Evolutionary conservation across 2,888 invertebrate genomes (phyloP).

Genomic region (Smittia sp.): DNA sequence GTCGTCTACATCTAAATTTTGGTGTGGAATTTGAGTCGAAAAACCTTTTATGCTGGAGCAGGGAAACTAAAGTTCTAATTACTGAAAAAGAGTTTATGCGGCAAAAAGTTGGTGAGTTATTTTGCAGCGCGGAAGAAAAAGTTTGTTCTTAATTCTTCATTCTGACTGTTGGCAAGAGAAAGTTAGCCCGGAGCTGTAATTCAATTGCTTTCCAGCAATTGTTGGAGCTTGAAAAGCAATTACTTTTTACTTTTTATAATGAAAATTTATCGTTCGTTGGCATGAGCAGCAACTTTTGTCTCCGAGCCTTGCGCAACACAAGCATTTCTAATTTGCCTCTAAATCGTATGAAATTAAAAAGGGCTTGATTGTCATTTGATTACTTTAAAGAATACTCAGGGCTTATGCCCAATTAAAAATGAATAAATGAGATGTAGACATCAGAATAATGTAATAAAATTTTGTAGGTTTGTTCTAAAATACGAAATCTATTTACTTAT

Average conservation of each 20-base stretch:
- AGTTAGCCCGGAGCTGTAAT: slow-evolving; percentile 29
- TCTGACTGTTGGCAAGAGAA: neutral
- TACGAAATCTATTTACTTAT: too few relatives aligned
- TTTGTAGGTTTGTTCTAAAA: too few relatives aligned
- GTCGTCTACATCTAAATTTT: neutral
- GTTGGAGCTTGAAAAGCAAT: slow-evolving; percentile 36
- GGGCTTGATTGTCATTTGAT: slow-evolving; percentile 27
- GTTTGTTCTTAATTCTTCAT: slow-evolving; percentile 31
- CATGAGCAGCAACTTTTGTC: neutral
- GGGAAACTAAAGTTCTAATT: slow-evolving; percentile 1
- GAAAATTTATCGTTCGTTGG: slow-evolving; percentile 40
- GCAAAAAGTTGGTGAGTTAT: slow-evolving; percentile 19
- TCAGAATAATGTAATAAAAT: too few relatives aligned
- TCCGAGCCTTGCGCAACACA: neutral
- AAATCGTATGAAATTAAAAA: neutral
- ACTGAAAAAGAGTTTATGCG: neutral
- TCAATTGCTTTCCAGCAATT: slow-evolving; percentile 36
- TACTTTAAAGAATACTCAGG: slow-evolving; percentile 1
- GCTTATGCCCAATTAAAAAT: slow-evolving; percentile 16
- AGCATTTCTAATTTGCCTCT: neutral
- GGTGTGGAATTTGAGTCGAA: neutral
- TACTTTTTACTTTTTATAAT: slow-evolving; percentile 35
- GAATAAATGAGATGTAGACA: too few relatives aligned
- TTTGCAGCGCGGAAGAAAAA: slow-evolving; percentile 31
- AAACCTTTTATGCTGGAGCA: neutral